Evolutionary conservation across 2,888 invertebrate genomes (phyloP), one percentile per base, ranked within the genome.

Genomic region (Pseudanteris insignis): DNA sequence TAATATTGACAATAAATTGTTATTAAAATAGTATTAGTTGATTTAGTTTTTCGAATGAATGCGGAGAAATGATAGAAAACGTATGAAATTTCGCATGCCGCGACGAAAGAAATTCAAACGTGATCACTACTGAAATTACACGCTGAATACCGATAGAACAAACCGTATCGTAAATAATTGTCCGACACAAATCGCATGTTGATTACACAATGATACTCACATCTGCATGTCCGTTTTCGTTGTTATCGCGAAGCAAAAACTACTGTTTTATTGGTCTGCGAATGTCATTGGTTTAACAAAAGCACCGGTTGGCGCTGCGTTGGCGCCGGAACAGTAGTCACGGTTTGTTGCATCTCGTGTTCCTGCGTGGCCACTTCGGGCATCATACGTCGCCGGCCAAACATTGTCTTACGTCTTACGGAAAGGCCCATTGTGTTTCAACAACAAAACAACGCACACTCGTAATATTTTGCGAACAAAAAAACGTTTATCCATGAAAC

Each of bases 301-400:
- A 44, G 38, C 30, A 13, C 26, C 34, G 33, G 38, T 40, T 43
- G 37, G 53, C 46, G 40, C 46, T 61, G 36, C 34, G 47, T 60
- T 57, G 57, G 60, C 57, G 64, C 64, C 64, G 64, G 64, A 60
- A 64, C 64, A 64, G 60, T 60, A 53, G 64, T 64, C 64, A 60
- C 59, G 64, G 57, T 63, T 59, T 55, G 63, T 55, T 58, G 58
- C 50, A 24, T 53, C 43, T 24, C 34, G 43, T 43, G 41, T 50
- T 30, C 47, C 36, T 25, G 41, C 24, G 37, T 55, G 34, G 26
- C 30, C 38, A 12, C 28, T 13, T 11, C 33, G 34, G 26, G n/a
- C 51, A 1, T 34, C 18, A 9, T 30, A 28, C 40, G 37, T 37
- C 25, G 32, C 29, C 53, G 25, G 18, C 12, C 37, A 2, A 24